Conservation (phyloP, 2,797 vertebrate species). For the Sebastes matsubarae region DNA sequence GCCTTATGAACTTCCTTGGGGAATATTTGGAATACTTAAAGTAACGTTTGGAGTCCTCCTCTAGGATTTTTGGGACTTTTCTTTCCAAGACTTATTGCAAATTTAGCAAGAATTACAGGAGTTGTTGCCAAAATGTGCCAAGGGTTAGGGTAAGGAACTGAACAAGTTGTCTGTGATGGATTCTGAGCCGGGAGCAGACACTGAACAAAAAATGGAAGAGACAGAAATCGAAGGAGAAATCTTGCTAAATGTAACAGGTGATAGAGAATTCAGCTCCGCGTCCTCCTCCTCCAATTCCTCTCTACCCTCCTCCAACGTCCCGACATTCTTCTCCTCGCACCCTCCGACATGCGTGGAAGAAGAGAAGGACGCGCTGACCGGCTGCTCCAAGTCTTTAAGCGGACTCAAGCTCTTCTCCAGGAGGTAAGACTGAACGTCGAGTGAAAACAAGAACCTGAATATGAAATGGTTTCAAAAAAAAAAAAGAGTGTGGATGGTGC, state of each 20-base stretch:
- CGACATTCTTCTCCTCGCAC: accelerated
- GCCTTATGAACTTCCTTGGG: not conserved
- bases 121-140: conserved; percentile 12
- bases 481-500: too few species aligned
- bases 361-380: conserved; percentile 42
- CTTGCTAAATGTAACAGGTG: not conserved
- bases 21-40: not conserved
- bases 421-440: conserved; percentile 44
- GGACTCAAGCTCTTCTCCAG: conserved; percentile 63
- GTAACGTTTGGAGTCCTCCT: not conserved
- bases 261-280: conserved; percentile 41
- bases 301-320: not conserved
- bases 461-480: not conserved
- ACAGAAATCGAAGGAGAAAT: not conserved
- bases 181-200: not conserved
- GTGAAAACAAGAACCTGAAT: not conserved
- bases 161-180: conserved; percentile 28
- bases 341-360: conserved; percentile 9
- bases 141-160: not conserved
- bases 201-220: not conserved
- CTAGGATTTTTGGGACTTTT: not conserved
- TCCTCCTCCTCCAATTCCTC: conserved; percentile 52
- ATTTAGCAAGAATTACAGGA: not conserved
- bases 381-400: conserved; percentile 65
- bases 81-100: not conserved